A percentile compares a stretch with the other conserved stretches of the same genome.
phyloP scores from a whole-genome alignment of 2,888 invertebrate genomes.

The Rhagium mordax region DNA sequence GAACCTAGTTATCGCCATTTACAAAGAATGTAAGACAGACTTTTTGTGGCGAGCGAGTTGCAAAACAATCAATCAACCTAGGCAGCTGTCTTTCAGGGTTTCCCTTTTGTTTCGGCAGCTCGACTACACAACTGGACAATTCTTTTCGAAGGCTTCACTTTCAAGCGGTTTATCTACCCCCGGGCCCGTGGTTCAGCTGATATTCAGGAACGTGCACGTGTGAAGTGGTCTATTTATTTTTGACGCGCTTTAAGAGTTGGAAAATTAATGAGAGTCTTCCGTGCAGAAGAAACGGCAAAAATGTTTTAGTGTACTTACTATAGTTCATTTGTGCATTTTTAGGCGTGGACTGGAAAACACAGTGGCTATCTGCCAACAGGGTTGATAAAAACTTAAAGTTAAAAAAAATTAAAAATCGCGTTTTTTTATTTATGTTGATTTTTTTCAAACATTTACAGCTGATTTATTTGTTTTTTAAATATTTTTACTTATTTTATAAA shows the following conservation, averaged over 20 bases:
- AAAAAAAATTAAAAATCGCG: too few species aligned
- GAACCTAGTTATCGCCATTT: conserved; percentile 32
- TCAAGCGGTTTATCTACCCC: background rate
- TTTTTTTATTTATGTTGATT: too few species aligned
- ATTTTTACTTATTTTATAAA: too few species aligned
- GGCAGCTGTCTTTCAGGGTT: conserved; percentile 32
- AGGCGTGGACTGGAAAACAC: too few species aligned
- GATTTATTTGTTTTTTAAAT: too few species aligned
- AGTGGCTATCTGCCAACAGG: too few species aligned
- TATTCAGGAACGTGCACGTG: background rate
- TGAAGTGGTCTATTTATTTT: background rate
- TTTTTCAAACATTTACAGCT: too few species aligned
- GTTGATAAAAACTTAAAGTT: too few species aligned
- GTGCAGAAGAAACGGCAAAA: too few species aligned
- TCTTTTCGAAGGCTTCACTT: background rate
- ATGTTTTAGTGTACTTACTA: too few species aligned
- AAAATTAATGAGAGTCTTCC: background rate
- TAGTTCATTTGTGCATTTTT: too few species aligned
- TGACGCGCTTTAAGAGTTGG: background rate
- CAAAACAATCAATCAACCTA: conserved; percentile 42
- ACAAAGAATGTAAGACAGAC: conserved; percentile 32
- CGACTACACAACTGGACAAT: conserved; percentile 6
- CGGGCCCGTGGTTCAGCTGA: background rate
- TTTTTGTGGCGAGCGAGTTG: conserved; percentile 32
- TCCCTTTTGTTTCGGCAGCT: conserved; percentile 24